phyloP scores from a whole-genome alignment of 2,888 invertebrate genomes.

The Eupithecia dodoneata region DNA sequence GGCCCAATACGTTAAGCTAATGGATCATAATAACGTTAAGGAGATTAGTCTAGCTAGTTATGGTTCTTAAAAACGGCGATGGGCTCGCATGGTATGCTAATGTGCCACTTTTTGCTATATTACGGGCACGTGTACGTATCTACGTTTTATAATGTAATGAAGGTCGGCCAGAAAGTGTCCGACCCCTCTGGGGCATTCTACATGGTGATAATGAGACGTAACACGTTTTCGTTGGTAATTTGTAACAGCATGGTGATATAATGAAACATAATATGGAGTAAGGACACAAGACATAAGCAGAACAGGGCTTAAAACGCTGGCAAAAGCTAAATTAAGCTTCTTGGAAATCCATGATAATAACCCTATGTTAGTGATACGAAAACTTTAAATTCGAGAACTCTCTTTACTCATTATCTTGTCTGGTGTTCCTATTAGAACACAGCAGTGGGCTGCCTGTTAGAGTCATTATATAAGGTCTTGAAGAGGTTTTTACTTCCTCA shows the following conservation, averaged over 20 bases:
- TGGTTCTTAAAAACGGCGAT: slow-evolving; percentile 5
- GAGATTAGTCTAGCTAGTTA: neutral
- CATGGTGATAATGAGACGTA: neutral
- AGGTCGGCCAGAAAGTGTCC: neutral
- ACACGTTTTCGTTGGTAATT: neutral
- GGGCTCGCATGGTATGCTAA: slow-evolving; percentile 1
- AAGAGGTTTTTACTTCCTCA: neutral
- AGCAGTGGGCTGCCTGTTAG: too few species aligned
- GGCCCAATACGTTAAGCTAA: neutral
- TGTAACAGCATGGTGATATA: neutral
- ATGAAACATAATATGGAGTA: neutral
- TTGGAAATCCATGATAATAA: neutral
- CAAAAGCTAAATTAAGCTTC: neutral
- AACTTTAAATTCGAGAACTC: too few species aligned
- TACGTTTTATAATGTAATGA: neutral
- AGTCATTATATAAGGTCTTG: neutral
- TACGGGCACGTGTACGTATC: neutral
- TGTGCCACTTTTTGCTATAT: neutral
- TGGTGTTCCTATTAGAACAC: too few species aligned
- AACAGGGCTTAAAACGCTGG: neutral
- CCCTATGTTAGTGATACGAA: neutral
- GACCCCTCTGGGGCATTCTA: neutral
- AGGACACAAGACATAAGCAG: neutral
- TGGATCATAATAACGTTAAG: neutral
- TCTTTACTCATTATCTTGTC: too few species aligned